Evolutionary conservation across 2,888 invertebrate genomes (phyloP).

Genomic region (Clostera curtula): DNA sequence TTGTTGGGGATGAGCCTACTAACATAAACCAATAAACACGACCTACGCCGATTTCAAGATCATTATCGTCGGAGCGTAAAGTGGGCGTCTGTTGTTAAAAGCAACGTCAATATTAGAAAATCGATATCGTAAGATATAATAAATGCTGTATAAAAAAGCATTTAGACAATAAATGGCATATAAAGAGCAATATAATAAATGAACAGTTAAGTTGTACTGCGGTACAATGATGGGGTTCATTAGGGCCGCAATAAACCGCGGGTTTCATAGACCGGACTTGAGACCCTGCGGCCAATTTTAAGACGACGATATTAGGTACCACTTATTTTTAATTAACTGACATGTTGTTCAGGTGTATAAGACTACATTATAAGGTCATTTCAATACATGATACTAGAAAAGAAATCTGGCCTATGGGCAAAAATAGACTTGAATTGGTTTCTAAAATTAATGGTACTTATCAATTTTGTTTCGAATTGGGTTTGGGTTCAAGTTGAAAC

Average conservation of each 20-base stretch:
- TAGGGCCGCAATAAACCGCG: conserved; percentile 49
- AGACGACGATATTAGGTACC: conserved; percentile 39
- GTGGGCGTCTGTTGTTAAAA: conserved; percentile 53
- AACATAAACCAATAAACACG: conserved; percentile 50
- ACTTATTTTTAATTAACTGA: conserved; percentile 49
- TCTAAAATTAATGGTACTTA: too few relatives aligned
- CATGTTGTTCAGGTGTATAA: too few relatives aligned
- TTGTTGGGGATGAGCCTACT: conserved; percentile 28
- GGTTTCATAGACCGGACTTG: conserved; percentile 30
- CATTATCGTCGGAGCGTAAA: conserved; percentile 52
- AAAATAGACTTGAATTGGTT: too few relatives aligned
- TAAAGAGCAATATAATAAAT: conserved; percentile 46
- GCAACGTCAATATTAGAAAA: conserved; percentile 58
- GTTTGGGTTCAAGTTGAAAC: too few relatives aligned
- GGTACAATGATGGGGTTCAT: conserved; percentile 57
- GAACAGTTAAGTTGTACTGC: conserved; percentile 49
- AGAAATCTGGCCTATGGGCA: too few relatives aligned
- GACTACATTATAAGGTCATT: too few relatives aligned
- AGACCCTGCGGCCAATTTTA: conserved; percentile 43
- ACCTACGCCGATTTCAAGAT: conserved; percentile 64
- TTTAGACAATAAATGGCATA: too few relatives aligned
- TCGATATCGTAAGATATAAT: conserved; percentile 30
- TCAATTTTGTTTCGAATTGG: too few relatives aligned
- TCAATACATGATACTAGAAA: too few relatives aligned
- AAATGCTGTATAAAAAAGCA: conserved; percentile 40